These are phyloP conservation scores for Antheraea yamamai DNA, from an alignment of 2,888 invertebrate species.

Conservation along the genomic window DNA sequence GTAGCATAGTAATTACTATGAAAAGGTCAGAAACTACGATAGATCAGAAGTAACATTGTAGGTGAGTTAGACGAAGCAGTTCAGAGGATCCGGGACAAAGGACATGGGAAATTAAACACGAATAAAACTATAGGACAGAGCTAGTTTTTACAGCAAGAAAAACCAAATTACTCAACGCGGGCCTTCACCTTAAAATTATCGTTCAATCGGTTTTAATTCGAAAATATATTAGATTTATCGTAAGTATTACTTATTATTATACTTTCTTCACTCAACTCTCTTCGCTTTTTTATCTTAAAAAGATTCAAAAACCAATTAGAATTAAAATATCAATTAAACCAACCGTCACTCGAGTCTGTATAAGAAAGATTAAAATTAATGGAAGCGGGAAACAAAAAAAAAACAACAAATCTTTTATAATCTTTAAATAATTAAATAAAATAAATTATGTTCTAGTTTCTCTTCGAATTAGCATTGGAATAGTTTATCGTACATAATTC, in stretches of 20 bases:
- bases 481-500: not conserved
- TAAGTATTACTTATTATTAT: not conserved
- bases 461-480: constrained; percentile 11
- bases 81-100: no score
- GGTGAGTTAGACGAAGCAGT: no score
- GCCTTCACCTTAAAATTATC: constrained; percentile 24
- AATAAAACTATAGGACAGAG: not conserved
- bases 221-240: not conserved
- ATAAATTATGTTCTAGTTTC: constrained; percentile 10
- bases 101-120: no score
- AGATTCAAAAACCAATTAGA: not conserved
- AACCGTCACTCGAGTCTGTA: not conserved
- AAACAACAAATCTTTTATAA: constrained; percentile 2
- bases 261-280: not conserved
- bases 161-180: not conserved
- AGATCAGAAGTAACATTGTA: no score
- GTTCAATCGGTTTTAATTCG: not conserved
- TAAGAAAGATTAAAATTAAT: not conserved
- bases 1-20: no score
- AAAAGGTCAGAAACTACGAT: no score
- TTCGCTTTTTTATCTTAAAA: not conserved
- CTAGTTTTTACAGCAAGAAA: constrained; percentile 34
- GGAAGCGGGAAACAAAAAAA: not conserved
- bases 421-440: constrained; percentile 1
- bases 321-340: not conserved